phyloP scores from a whole-genome alignment of 30 jellyfish, hydroid and myxozoan species.

The Sanderia malayensis region DNA sequence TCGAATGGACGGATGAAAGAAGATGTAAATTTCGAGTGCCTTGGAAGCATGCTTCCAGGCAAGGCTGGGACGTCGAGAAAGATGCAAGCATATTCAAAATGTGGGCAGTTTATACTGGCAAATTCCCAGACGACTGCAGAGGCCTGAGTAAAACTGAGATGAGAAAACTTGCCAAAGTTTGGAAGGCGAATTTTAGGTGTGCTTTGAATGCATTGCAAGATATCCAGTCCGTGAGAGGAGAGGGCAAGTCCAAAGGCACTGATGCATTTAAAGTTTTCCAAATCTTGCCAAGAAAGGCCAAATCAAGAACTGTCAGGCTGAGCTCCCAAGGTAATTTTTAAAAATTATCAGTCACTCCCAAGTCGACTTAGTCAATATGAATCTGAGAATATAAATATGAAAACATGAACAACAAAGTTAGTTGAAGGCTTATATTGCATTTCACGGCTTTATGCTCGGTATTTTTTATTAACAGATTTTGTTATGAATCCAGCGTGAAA shows the following conservation, averaged over 20 bases:
- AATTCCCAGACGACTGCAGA: conserved; percentile 31
- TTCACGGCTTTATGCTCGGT: background rate
- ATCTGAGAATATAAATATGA: background rate
- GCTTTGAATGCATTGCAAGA: conserved; percentile 83
- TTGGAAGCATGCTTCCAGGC: conserved; percentile 96
- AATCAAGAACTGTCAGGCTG: conserved; percentile 8
- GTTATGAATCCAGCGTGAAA: background rate
- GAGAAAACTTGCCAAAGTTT: conserved; percentile 52
- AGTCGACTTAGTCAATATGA: background rate
- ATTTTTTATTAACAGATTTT: background rate
- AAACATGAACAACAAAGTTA: background rate
- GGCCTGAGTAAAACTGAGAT: conserved; percentile 24
- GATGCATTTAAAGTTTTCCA: conserved; percentile 76
- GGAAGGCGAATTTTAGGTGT: conserved; percentile 96
- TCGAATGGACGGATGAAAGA: conserved; percentile 66
- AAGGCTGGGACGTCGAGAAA: conserved; percentile 70
- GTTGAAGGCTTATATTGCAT: background rate
- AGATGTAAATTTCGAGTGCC: conserved; percentile 62
- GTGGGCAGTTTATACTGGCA: conserved; percentile 93
- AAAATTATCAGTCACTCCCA: too few relatives aligned
- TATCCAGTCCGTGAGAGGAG: conserved; percentile 36
- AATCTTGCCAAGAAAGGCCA: conserved; percentile 35
- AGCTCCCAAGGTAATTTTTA: conserved; percentile 25
- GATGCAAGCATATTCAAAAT: conserved; percentile 79
- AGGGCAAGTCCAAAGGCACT: conserved; percentile 74